Percentiles rank a stretch among this genome's conserved stretches.
phyloP scores from a whole-genome alignment of 2,888 invertebrate genomes.

The Platycnemis pennipes region DNA sequence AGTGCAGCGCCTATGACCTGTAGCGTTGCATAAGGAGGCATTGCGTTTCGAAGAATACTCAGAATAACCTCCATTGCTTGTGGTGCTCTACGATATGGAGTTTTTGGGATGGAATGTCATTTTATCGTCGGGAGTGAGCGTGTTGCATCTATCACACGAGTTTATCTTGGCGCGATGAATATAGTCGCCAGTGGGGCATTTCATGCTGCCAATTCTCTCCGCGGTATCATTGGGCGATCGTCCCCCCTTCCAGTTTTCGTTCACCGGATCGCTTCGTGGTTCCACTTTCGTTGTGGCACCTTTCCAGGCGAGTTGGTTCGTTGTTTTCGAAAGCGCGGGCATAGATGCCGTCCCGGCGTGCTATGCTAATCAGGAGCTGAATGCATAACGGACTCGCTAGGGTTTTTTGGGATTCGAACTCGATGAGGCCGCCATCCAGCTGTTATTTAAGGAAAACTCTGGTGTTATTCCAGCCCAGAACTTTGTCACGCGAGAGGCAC shows the following conservation, averaged over 20 bases:
- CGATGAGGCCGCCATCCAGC: not conserved
- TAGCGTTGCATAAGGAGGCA: no score
- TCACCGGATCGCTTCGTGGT: not conserved
- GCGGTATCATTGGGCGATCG: not conserved
- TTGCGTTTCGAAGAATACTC: no score
- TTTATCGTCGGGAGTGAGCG: not conserved
- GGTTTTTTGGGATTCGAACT: constrained; percentile 15
- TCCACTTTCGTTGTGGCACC: constrained; percentile 24
- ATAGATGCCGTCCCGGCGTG: not conserved
- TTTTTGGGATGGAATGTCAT: not conserved
- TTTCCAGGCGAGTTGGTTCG: not conserved
- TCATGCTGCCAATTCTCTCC: not conserved
- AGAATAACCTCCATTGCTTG: no score
- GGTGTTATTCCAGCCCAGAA: constrained; percentile 7
- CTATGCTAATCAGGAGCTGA: not conserved
- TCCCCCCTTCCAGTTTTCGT: not conserved
- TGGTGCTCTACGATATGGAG: no score
- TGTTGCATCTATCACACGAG: not conserved
- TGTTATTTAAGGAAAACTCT: constrained; percentile 32
- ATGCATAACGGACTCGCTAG: not conserved
- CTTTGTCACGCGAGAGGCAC: constrained; percentile 29
- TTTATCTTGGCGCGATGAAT: not conserved
- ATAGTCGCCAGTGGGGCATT: not conserved
- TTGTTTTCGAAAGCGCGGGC: not conserved
- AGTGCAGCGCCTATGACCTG: no score